A percentile compares a stretch with the other conserved stretches of the same genome.
These are phyloP conservation scores for Eospalax fontanierii DNA, from an alignment of 2,797 vertebrate species.

Conservation along the genomic window DNA sequence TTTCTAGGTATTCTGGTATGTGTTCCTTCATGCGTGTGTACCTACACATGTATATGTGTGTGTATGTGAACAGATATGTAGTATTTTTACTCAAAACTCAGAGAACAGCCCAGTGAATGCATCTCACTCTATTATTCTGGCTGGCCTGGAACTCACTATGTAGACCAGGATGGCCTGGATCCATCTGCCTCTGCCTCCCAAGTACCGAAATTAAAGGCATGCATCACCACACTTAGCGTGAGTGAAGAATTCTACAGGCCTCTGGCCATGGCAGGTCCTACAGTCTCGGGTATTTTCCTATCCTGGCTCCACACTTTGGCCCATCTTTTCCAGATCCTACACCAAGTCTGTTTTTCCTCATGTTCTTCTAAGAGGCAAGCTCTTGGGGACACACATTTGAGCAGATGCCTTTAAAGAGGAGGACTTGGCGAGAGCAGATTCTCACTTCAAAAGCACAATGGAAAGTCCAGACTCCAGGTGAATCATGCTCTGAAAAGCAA, in stretches of 20 bases:
- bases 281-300: background rate
- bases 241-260: background rate
- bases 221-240: background rate
- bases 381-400: background rate
- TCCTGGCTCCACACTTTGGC: background rate
- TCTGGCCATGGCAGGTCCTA: no score
- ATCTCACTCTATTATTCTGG: no score
- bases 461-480: conserved; percentile 45
- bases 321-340: conserved; percentile 16
- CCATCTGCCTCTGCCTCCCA: background rate
- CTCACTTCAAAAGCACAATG: conserved; percentile 22
- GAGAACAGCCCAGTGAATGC: background rate
- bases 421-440: conserved; percentile 32
- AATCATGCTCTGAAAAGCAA: background rate
- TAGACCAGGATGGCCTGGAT: background rate
- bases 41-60: background rate
- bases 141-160: background rate
- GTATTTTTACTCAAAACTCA: background rate
- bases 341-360: background rate
- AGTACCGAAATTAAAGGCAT: background rate
- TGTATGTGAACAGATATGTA: background rate
- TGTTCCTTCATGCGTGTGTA: background rate
- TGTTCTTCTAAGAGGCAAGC: background rate
- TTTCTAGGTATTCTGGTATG: background rate
- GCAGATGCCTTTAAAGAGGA: conserved; percentile 43